phyloP scores from a whole-genome alignment of 2,113 vertebrate species.

The Bothrops jararaca region DNA sequence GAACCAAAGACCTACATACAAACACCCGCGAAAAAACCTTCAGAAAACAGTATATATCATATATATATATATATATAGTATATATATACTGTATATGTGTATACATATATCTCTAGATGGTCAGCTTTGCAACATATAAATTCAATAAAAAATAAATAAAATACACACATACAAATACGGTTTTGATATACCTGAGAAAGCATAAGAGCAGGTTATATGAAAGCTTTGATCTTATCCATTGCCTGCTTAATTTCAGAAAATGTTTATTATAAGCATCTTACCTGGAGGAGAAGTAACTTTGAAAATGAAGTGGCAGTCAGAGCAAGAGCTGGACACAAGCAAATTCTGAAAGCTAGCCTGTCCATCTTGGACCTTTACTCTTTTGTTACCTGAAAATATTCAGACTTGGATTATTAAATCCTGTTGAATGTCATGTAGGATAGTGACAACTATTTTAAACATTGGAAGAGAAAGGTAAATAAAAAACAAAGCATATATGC shows the following conservation, averaged over 20 bases:
- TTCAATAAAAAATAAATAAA: background rate
- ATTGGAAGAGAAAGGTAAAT: background rate
- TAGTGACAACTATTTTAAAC: slow-evolving; percentile 12
- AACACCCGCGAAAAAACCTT: no score
- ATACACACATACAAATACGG: background rate
- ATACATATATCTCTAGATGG: no score
- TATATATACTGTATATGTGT: no score
- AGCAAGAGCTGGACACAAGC: slow-evolving; percentile 65
- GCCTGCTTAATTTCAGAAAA: background rate
- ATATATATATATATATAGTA: no score
- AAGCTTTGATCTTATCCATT: background rate
- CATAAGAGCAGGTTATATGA: background rate
- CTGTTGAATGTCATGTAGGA: background rate
- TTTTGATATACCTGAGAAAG: background rate
- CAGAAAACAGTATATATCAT: no score
- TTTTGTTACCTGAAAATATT: slow-evolving; percentile 59
- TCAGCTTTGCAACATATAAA: no score
- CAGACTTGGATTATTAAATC: background rate
- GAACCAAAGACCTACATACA: no score
- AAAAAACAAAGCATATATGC: background rate
- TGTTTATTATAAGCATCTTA: slow-evolving; percentile 35
- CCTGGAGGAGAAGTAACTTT: slow-evolving; percentile 73
- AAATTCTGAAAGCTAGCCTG: slow-evolving; percentile 68
- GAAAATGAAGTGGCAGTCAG: slow-evolving; percentile 68
- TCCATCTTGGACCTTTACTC: slow-evolving; percentile 63